Conservation (phyloP, 37 sponge, comb jelly and placozoan species). For the Halisarca cf. caerulea region DNA sequence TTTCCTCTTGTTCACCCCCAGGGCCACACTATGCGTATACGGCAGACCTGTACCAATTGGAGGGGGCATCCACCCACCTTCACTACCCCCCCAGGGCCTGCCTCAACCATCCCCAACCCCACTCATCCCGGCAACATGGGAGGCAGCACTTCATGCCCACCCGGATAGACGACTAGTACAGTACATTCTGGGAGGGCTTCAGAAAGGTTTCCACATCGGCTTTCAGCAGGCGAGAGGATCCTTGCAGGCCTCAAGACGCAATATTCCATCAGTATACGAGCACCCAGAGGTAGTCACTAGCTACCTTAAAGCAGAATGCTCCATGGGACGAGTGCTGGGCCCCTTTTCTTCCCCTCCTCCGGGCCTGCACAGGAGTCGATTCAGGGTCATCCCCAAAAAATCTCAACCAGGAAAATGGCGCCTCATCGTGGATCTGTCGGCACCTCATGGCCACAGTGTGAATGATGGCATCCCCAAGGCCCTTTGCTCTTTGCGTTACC, state of each 20-base stretch:
- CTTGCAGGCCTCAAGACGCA: not conserved
- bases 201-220: slow-evolving; percentile 25
- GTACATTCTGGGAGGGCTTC: not conserved
- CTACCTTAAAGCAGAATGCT: not conserved
- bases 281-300: slow-evolving; percentile 3
- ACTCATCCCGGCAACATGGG: not conserved
- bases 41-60: not conserved
- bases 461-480: slow-evolving; percentile 2
- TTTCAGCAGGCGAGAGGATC: not conserved
- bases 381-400: not conserved
- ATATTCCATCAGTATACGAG: slow-evolving; percentile 7
- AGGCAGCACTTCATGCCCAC: not conserved
- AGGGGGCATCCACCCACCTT: too few species aligned
- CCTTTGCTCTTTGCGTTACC: slow-evolving; percentile 40
- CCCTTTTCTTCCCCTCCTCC: not conserved
- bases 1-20: too few species aligned
- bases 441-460: not conserved
- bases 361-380: not conserved
- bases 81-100: too few species aligned
- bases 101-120: not conserved
- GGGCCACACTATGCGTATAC: not conserved
- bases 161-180: not conserved
- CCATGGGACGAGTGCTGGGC: not conserved
- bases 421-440: slow-evolving; percentile 6
- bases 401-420: slow-evolving; percentile 17